Conservation (phyloP, 35 echinoderm and acorn worm genomes). For the Stichopus chloronotus region DNA sequence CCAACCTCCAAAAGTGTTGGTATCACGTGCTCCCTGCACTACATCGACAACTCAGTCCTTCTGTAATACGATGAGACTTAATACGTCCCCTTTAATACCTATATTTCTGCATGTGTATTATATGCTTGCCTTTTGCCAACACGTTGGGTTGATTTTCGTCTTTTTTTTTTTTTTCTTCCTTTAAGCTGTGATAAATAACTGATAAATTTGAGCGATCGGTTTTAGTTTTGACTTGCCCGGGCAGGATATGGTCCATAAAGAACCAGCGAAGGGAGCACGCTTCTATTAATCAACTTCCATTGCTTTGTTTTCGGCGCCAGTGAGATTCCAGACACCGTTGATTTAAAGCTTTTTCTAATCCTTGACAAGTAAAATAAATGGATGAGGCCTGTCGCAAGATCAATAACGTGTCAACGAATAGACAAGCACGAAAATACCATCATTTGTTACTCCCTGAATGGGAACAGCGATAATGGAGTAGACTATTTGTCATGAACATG, state of each 20-base stretch:
- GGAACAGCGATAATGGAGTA: constrained; percentile 1
- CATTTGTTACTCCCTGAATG: constrained; percentile 28
- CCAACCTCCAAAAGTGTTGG: no score
- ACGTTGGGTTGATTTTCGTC: background rate
- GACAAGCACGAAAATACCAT: background rate
- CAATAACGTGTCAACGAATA: constrained; percentile 36
- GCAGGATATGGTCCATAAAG: constrained; percentile 18
- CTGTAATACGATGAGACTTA: no score
- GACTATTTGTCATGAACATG: constrained; percentile 19
- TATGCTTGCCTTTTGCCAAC: no score
- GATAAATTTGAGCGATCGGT: constrained; percentile 6
- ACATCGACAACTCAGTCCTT: no score
- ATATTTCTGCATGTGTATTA: no score
- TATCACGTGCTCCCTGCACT: no score
- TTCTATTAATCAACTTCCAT: constrained; percentile 30
- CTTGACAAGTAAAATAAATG: constrained; percentile 27
- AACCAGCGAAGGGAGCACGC: background rate
- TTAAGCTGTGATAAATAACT: background rate
- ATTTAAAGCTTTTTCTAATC: background rate
- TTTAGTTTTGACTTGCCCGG: constrained; percentile 36
- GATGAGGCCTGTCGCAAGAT: constrained; percentile 30
- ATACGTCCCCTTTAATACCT: no score
- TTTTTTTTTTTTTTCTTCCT: background rate
- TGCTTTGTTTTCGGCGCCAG: constrained; percentile 34
- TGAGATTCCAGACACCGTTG: constrained; percentile 13